Evolutionary conservation across 2,888 invertebrate species (phyloP).

Genomic region (Flexamia atlantica): DNA sequence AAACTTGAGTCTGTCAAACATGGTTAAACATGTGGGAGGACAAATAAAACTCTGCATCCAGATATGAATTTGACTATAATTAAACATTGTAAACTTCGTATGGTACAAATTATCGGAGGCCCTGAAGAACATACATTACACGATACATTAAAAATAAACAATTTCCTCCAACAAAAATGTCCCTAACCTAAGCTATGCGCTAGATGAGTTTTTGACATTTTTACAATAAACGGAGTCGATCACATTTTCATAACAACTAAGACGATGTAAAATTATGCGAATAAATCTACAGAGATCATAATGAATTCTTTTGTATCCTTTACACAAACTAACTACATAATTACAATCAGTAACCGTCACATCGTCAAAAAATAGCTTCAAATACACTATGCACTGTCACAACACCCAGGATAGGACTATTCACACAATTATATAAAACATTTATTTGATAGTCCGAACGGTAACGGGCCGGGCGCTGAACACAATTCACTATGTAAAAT

Average conservation of each 20-base stretch:
- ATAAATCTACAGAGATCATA: conserved; percentile 56
- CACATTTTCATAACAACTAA: conserved; percentile 48
- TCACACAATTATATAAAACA: conserved; percentile 46
- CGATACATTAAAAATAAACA: conserved; percentile 50
- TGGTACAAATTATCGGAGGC: conserved; percentile 51
- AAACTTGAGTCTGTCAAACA: too few species aligned
- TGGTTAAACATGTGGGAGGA: neutral
- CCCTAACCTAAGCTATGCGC: conserved; percentile 27
- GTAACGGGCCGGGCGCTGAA: conserved; percentile 19
- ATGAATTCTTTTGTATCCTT: conserved; percentile 48
- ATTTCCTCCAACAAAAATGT: conserved; percentile 37
- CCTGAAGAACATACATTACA: conserved; percentile 34
- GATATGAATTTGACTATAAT: conserved; percentile 56
- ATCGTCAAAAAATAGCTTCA: conserved; percentile 55
- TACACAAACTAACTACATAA: conserved; percentile 59
- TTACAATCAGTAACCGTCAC: conserved; percentile 25
- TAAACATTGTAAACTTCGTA: conserved; percentile 55
- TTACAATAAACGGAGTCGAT: conserved; percentile 45
- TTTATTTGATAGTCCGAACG: conserved; percentile 21
- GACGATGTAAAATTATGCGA: conserved; percentile 41
- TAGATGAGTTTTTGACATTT: conserved; percentile 51
- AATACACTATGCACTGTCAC: conserved; percentile 54
- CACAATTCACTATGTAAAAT: conserved; percentile 35
- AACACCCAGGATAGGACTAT: conserved; percentile 25
- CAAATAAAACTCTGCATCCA: conserved; percentile 25